Evolutionary conservation across 2,113 vertebrate species (phyloP).

Genomic region (Callocephalon fimbriatum): DNA sequence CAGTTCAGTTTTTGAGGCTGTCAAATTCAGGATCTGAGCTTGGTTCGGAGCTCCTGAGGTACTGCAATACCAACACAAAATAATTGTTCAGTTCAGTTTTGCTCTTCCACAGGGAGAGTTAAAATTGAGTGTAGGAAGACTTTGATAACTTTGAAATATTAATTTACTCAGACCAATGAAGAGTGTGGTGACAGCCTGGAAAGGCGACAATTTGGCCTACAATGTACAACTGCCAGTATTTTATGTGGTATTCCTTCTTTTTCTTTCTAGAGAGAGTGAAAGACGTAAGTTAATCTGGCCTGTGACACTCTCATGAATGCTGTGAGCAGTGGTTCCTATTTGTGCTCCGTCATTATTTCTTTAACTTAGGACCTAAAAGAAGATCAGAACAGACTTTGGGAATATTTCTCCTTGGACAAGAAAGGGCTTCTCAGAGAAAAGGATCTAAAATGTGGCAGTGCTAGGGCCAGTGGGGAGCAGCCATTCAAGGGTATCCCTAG

Average conservation of each 20-base stretch:
- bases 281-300: neutral
- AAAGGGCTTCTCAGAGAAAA: neutral
- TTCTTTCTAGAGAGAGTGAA: neutral
- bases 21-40: neutral
- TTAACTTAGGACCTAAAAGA: neutral
- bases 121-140: neutral
- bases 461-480: neutral
- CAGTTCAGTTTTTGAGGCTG: neutral
- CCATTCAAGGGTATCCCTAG: neutral
- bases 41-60: accelerated
- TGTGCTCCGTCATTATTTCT: neutral
- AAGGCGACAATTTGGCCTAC: neutral
- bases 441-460: neutral
- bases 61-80: neutral
- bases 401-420: neutral
- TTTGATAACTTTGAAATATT: neutral
- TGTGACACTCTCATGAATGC: neutral
- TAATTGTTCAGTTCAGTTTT: neutral
- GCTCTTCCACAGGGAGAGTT: neutral
- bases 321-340: neutral
- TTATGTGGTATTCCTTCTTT: neutral
- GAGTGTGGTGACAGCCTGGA: neutral
- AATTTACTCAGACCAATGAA: neutral
- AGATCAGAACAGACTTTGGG: neutral
- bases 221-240: neutral